Evolutionary conservation across 2,888 invertebrate species (phyloP), one percentile per base, ranked within the genome.

Genomic region (Drosophila picticornis): DNA sequence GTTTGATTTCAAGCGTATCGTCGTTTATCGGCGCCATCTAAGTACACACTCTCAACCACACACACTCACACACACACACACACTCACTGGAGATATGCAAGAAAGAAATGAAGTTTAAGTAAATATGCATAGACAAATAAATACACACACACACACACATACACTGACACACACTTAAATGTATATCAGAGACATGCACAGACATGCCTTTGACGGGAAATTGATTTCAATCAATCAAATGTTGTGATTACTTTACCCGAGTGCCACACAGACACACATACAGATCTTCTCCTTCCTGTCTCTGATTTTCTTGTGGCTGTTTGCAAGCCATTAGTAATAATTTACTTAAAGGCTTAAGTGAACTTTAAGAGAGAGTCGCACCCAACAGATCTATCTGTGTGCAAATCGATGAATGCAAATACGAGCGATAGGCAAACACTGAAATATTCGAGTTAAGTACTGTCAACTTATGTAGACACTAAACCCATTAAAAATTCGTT

Each of bases 151-250:
- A 67, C 53, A 78, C 25, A 46, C 63, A 62, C 38, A 38, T 40
- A 66, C 27, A 13, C 22, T 16, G 53, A 46, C 40, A 31, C 55
- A 22, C 66, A 25, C 25, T 46, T 46, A 25, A 22, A 32, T 53
- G 13, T 27, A 29, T 56, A 38, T 56, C n/a, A 55, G 6, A 11
- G 36, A 58, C 67, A n/a, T n/a, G n/a, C n/a, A 36, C 36, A 55
- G 66, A 53, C 66, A 72, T 91, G 91, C 80, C 87, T 91, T 84
- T 91, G 92, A 91, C 84, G 91, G 89, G 89, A 89, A 91, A 91
- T 92, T 91, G 91, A 91, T 92, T 92, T 87, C 92, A 92, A 92
- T 92, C 93, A 92, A 92, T 92, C 92, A 93, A 91, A 84, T 83
- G 79, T 87, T 85, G 86, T 89, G 91, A 91, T 90, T 92, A 89